phyloP scores from a whole-genome alignment of 2,888 invertebrate genomes.

The Gibbula magus region DNA sequence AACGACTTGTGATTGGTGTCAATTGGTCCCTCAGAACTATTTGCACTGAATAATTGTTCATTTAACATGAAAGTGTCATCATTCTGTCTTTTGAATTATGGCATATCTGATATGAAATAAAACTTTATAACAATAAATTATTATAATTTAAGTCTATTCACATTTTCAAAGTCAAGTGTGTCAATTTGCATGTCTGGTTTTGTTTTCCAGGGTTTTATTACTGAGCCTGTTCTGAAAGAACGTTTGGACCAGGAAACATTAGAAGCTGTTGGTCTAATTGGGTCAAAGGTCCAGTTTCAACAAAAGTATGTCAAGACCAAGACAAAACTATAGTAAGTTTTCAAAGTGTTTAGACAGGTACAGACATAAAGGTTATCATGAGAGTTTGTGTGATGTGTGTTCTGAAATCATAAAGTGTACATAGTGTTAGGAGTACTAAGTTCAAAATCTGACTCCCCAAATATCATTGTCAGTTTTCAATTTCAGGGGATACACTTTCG shows the following conservation, averaged over 20 bases:
- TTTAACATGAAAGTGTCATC: no score
- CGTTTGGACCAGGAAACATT: conserved; percentile 94
- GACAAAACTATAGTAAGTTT: conserved; percentile 96
- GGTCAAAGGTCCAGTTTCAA: conserved; percentile 81
- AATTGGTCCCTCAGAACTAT: no score
- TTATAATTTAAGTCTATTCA: neutral
- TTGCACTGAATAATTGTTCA: no score
- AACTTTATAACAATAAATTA: neutral
- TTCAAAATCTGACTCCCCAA: no score
- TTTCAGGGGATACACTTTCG: no score
- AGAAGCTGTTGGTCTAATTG: conserved; percentile 92
- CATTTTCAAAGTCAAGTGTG: neutral
- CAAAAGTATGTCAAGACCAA: conserved; percentile 96
- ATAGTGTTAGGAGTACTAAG: no score
- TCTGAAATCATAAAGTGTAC: no score
- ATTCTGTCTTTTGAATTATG: neutral
- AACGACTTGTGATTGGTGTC: no score
- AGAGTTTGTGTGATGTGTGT: no score
- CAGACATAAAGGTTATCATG: no score
- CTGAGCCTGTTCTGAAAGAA: conserved; percentile 92
- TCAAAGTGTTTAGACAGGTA: no score
- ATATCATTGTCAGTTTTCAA: no score
- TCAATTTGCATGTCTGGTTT: neutral
- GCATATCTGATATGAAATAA: neutral
- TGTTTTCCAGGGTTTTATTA: conserved; percentile 66